Evolutionary conservation across 2,797 vertebrate species (phyloP).

Genomic region (Cirrhinus molitorella): DNA sequence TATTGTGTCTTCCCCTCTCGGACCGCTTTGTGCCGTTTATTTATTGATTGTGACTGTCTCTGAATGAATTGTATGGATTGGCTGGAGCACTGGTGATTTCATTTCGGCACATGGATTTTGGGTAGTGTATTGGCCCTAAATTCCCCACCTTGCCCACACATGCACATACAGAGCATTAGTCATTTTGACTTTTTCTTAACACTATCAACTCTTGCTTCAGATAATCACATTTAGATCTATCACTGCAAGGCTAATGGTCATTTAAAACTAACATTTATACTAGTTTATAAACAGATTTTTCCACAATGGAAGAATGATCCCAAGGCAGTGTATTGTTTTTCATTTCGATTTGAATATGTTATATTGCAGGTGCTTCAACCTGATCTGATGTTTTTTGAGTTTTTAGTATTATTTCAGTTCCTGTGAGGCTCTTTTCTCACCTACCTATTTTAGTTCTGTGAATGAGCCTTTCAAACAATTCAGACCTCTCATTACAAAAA

Average conservation of each 20-base stretch:
- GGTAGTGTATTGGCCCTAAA: neutral
- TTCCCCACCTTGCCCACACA: conserved; percentile 13
- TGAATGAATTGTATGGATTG: conserved; percentile 27
- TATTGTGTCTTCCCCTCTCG: conserved; percentile 21
- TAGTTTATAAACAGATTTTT: conserved; percentile 41
- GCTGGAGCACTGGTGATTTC: conserved; percentile 12
- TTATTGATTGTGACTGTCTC: conserved; percentile 34
- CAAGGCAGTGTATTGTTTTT: conserved; percentile 27
- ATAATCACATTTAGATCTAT: conserved; percentile 57
- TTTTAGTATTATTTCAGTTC: neutral
- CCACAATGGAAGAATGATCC: conserved; percentile 11
- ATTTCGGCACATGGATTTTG: conserved; percentile 22
- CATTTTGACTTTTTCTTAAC: conserved; percentile 43
- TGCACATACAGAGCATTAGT: conserved; percentile 21
- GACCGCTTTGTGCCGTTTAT: conserved; percentile 13
- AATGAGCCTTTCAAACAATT: conserved; percentile 35
- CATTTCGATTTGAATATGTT: conserved; percentile 22
- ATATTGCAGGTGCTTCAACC: conserved; percentile 22
- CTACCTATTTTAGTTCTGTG: conserved; percentile 21
- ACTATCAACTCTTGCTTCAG: conserved; percentile 43
- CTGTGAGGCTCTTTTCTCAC: conserved; percentile 18
- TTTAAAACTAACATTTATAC: conserved; percentile 56
- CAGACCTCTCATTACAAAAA: conserved; percentile 26
- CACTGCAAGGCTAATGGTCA: conserved; percentile 32
- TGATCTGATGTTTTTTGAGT: conserved; percentile 5